Evolutionary conservation across 2,888 invertebrate species (phyloP), one percentile per base, ranked within the genome.

Genomic region (Emmelina monodactyla): DNA sequence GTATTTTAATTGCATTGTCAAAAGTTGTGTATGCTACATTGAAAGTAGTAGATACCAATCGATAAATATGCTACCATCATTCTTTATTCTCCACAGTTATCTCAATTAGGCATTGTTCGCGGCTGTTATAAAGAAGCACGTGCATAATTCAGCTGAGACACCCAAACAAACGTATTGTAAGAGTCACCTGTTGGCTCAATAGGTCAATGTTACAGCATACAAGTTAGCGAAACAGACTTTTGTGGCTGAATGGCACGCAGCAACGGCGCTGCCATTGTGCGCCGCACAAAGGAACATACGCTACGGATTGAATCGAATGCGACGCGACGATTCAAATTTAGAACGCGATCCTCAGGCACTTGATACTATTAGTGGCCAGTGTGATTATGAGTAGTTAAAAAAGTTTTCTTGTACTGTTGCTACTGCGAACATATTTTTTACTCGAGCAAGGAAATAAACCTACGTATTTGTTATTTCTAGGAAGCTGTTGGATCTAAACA

Each of bases 131-230:
- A 43, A 39, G 41, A 38, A 47, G 40, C 43, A 43, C 53, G 53
- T 53, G 55, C 53, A 57, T 54, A 63, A 65, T 64, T 64, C 60
- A 61, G 50, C 49, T 41, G 61, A 67, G 67, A 67, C 73, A 75
- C 75, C 72, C 72, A 76, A 75, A 76, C 73, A 75, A 69, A 59
- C 55, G 62, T 59, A 67, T 66, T 65, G 65, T 66, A 52, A 61
- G 60, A 67, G 57, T 68, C 73, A 75, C 73, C 75, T 73, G 72
- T 71, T 72, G 70, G 70, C 59, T 71, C 75, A 75, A 71, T 75
- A 70, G 78, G 78, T 78, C 75, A 76, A 76, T 75, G 75, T 72
- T 73, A 72, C 71, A 69, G 61, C 59, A 60, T 49, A 62, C 65
- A 70, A 72, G 71, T 73, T 70, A 70, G 70, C 61, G 61, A 71